These are phyloP conservation scores for Bicyclus anynana DNA, from an alignment of 1,140 invertebrate genomes.

Conservation along the genomic window DNA sequence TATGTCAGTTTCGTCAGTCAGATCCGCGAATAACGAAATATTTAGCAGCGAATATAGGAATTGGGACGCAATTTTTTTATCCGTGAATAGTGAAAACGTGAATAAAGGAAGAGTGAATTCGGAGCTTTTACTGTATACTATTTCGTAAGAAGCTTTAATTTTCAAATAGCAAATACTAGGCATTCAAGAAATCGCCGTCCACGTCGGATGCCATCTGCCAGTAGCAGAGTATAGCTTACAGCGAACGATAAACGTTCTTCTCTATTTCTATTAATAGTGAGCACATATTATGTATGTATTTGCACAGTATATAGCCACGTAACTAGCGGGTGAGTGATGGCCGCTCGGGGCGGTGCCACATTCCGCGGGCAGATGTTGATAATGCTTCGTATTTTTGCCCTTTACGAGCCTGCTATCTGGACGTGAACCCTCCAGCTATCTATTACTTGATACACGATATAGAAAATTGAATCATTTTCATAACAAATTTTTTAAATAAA, in stretches of 20 bases:
- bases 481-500: too few species aligned
- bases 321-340: conserved; percentile 10
- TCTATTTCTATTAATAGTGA: conserved; percentile 1
- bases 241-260: neutral
- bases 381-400: conserved; percentile 6
- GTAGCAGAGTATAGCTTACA: neutral
- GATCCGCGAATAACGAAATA: too few species aligned
- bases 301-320: neutral
- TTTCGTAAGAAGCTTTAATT: too few species aligned
- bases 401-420: neutral
- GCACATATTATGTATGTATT: neutral
- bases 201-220: neutral
- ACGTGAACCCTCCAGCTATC: neutral
- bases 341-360: conserved; percentile 18
- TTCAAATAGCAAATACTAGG: neutral
- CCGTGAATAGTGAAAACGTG: too few species aligned
- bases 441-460: too few species aligned
- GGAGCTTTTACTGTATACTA: too few species aligned
- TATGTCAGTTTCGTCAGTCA: too few species aligned
- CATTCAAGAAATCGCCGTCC: neutral
- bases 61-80: too few species aligned
- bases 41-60: too few species aligned
- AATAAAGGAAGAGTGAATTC: too few species aligned
- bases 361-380: conserved; percentile 15
- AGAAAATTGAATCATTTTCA: too few species aligned